These are phyloP conservation scores for Macrotrachela quadricornifera DNA, from an alignment of 1,140 invertebrate genomes.

Conservation along the genomic window DNA sequence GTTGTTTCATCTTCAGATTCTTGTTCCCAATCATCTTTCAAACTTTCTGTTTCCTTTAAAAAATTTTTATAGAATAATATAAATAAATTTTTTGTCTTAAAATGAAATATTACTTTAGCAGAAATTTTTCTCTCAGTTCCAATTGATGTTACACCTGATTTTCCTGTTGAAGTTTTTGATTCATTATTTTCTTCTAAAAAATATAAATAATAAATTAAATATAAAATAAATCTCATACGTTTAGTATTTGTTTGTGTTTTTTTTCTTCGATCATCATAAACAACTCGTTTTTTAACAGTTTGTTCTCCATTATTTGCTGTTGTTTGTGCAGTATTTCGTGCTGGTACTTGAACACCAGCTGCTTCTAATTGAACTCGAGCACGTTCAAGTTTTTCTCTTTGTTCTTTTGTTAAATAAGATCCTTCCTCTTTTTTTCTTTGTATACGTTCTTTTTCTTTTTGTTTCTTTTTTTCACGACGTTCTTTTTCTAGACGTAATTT, in stretches of 20 bases:
- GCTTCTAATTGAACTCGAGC: constrained; percentile 66
- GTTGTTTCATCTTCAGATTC: constrained; percentile 11
- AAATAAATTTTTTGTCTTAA: constrained; percentile 1
- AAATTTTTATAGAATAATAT: constrained; percentile 3
- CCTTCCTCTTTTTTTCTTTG: constrained; percentile 79
- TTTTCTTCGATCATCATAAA: constrained; percentile 1
- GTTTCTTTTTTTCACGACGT: constrained; percentile 65
- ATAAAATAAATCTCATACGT: too few relatives aligned
- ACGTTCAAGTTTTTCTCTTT: constrained; percentile 54
- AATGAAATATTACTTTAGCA: background rate
- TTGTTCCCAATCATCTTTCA: constrained; percentile 17
- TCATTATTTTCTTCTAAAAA: background rate
- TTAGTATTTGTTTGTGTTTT: constrained; percentile 2
- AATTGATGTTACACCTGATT: background rate
- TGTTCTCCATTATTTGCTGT: background rate
- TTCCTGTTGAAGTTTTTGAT: background rate
- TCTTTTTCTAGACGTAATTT: constrained; percentile 37
- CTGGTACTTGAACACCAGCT: constrained; percentile 9
- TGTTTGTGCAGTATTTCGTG: constrained; percentile 1
- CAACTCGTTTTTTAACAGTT: background rate
- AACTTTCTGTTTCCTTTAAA: constrained; percentile 11
- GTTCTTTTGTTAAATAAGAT: constrained; percentile 69
- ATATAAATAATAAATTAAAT: background rate
- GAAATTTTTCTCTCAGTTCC: background rate
- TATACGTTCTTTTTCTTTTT: constrained; percentile 78